Evolutionary conservation across 2,797 vertebrate genomes (phyloP).

Genomic region (Hippopotamyrus pictus): DNA sequence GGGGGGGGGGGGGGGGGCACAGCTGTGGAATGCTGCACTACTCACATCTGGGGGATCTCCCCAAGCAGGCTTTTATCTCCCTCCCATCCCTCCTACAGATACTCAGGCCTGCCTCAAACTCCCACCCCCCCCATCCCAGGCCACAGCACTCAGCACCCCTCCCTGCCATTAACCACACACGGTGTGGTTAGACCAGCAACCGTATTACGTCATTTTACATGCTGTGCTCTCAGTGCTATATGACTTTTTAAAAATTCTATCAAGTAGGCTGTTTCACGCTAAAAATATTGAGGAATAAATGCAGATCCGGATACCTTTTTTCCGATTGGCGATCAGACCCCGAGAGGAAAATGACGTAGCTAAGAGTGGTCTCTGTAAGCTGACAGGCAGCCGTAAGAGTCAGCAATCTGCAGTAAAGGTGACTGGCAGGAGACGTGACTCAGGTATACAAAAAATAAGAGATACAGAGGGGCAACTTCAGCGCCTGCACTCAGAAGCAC

Average conservation of each 20-base stretch:
- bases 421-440: background rate
- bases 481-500: background rate
- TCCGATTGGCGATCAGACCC: background rate
- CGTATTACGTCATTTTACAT: background rate
- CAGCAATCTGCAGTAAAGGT: background rate
- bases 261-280: background rate
- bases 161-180: background rate
- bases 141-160: background rate
- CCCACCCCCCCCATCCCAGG: background rate
- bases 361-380: background rate
- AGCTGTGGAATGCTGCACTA: conserved; percentile 42
- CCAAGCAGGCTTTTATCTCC: conserved; percentile 38
- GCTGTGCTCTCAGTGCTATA: background rate
- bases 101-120: background rate
- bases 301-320: background rate
- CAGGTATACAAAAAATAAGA: background rate
- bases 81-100: background rate
- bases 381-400: background rate
- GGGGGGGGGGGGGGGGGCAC: conserved; percentile 26
- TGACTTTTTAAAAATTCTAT: background rate
- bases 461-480: background rate
- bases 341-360: background rate
- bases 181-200: background rate
- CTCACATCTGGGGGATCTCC: conserved; percentile 43
- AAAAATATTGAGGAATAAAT: background rate